phyloP scores from a whole-genome alignment of 1,140 invertebrate genomes.

The Littorina saxatilis region DNA sequence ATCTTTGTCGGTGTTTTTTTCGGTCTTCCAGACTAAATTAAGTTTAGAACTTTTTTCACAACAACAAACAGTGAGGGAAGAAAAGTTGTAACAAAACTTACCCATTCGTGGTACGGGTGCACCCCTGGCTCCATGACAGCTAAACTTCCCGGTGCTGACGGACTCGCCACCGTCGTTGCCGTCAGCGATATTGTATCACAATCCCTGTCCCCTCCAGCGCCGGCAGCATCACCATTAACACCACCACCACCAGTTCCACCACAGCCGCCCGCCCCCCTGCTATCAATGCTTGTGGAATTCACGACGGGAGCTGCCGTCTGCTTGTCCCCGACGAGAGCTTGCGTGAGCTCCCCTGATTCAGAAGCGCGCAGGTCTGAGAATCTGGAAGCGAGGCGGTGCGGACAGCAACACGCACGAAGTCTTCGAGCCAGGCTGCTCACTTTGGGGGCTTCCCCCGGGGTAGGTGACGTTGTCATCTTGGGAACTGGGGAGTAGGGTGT shows the following conservation, averaged over 20 bases:
- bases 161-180: neutral
- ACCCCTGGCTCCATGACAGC: neutral
- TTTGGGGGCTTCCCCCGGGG: neutral
- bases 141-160: neutral
- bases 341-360: constrained; percentile 33
- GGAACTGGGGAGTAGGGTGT: too few relatives aligned
- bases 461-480: neutral
- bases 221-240: too few relatives aligned
- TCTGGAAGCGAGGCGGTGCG: neutral
- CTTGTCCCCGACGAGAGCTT: constrained; percentile 28
- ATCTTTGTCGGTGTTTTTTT: too few relatives aligned
- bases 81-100: too few relatives aligned
- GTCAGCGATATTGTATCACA: neutral
- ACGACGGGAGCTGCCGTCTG: neutral
- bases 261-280: neutral
- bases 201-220: neutral
- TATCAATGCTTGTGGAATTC: neutral
- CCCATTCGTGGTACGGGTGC: neutral
- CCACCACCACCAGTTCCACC: neutral
- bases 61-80: too few relatives aligned
- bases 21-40: too few relatives aligned
- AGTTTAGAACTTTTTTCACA: too few relatives aligned
- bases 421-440: constrained; percentile 7
- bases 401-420: constrained; percentile 26
- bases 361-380: constrained; percentile 29